Evolutionary conservation across 2,888 invertebrate genomes (phyloP), one percentile per base, ranked within the genome.

Genomic region (Trachelus stipa): DNA sequence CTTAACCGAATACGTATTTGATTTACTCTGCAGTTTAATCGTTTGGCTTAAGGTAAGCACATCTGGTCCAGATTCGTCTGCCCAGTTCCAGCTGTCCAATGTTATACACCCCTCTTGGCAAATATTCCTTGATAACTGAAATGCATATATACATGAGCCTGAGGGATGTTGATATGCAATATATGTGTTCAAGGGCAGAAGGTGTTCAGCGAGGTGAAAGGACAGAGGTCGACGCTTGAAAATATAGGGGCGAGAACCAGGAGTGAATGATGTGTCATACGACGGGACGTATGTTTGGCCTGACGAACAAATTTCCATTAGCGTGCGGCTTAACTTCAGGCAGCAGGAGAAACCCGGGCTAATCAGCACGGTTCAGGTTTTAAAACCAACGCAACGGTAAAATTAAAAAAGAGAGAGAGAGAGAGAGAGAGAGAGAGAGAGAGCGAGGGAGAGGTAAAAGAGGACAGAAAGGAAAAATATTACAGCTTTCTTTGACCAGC

Each of bases 131-230:
- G 79, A 82, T 87, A 87, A 87, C 86, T 83, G 87, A 86, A 87
- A 87, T 87, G 84, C 87, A 87, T 87, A 86, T 85, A 87, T 86
- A 87, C 87, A 87, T 87, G 87, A 87, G 85, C 80, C 81, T 81
- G 83, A 85, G 82, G 82, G 80, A 84, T 83, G 84, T 84, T 85
- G 83, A 84, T 85, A 82, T 81, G 79, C 77, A 73, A 75, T 79
- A 31, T 71, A 71, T 71, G 73, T 68, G 79, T 75, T 79, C 79
- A 80, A 79, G 68, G 69, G 77, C 75, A 76, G 79, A 79, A 75
- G 73, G 77, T 33, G 31, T 71, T 30, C 71, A 12, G 69, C 73
- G 76, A 73, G 33, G 75, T 73, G 79, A 69, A 74, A 68, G 71
- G 0, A 71, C 30, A n/a, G 71, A 33, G 71, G n/a, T 71, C 71